These are phyloP conservation scores for Dendronephthya gigantea DNA, from an alignment of 64 coral and sea anemone species.

Conservation along the genomic window DNA sequence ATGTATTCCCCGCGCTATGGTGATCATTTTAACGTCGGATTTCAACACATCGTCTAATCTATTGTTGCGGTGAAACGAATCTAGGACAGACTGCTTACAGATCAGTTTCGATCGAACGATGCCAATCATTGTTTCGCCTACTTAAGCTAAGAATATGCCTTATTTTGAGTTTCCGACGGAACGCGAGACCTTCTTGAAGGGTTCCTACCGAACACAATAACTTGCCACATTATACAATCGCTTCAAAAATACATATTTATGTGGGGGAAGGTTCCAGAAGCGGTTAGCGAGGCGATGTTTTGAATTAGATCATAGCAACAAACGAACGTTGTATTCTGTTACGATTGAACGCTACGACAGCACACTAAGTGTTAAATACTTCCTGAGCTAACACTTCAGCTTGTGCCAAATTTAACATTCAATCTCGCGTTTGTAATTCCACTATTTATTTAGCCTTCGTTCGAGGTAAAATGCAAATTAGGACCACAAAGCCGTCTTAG, in stretches of 20 bases:
- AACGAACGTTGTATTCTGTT: neutral
- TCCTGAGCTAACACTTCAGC: neutral
- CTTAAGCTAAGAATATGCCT: too few relatives aligned
- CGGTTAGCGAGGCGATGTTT: neutral
- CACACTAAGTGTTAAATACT: neutral
- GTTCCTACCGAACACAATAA: too few relatives aligned
- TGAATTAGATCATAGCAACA: neutral
- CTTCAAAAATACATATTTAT: neutral
- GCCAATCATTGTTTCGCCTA: too few relatives aligned
- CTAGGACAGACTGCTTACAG: too few relatives aligned
- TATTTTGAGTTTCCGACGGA: too few relatives aligned
- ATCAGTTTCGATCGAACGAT: too few relatives aligned
- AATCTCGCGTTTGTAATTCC: neutral
- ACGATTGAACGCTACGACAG: neutral
- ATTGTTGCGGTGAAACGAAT: too few relatives aligned
- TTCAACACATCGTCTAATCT: too few relatives aligned
- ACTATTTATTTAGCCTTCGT: neutral
- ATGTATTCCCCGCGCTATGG: too few relatives aligned
- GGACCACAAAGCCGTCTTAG: neutral
- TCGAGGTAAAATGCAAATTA: neutral
- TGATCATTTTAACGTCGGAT: too few relatives aligned
- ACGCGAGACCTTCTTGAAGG: too few relatives aligned
- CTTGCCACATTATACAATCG: too few relatives aligned
- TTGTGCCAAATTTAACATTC: neutral
- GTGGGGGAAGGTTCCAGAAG: neutral